Conservation (phyloP, 1,140 invertebrate genomes). For the Neodiprion pinetum region DNA sequence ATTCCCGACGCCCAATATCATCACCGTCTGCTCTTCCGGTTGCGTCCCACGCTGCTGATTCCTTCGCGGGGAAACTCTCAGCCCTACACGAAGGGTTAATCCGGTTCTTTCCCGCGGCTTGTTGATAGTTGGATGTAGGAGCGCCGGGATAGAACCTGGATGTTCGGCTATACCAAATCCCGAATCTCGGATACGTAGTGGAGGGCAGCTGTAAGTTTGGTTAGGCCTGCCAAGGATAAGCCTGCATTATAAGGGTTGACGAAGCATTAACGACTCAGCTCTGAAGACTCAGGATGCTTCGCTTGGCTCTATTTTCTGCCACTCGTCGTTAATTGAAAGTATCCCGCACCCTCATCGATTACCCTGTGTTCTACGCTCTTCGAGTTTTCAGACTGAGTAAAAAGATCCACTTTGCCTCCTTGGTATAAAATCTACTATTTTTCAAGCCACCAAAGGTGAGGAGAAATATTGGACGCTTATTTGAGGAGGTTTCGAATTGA, state of each 20-base stretch:
- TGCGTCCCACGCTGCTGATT: neutral
- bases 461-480: too few relatives aligned
- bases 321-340: neutral
- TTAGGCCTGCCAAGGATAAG: slow-evolving; percentile 9
- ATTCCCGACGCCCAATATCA: neutral
- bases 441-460: too few relatives aligned
- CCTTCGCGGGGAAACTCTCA: neutral
- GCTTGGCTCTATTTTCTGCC: too few relatives aligned
- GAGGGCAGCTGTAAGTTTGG: neutral
- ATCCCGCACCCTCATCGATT: too few relatives aligned
- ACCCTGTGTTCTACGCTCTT: too few relatives aligned
- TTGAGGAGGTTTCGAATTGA: too few relatives aligned
- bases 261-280: slow-evolving; percentile 15
- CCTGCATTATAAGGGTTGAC: slow-evolving; percentile 15
- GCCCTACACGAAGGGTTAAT: neutral
- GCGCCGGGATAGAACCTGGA: neutral
- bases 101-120: neutral
- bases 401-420: too few relatives aligned
- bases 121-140: neutral
- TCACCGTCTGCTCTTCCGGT: neutral
- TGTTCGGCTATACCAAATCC: neutral
- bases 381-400: too few relatives aligned
- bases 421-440: too few relatives aligned
- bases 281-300: neutral
- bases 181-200: neutral